Conservation (phyloP, 2,888 invertebrate genomes). For the Hipparchia sbordonii region DNA sequence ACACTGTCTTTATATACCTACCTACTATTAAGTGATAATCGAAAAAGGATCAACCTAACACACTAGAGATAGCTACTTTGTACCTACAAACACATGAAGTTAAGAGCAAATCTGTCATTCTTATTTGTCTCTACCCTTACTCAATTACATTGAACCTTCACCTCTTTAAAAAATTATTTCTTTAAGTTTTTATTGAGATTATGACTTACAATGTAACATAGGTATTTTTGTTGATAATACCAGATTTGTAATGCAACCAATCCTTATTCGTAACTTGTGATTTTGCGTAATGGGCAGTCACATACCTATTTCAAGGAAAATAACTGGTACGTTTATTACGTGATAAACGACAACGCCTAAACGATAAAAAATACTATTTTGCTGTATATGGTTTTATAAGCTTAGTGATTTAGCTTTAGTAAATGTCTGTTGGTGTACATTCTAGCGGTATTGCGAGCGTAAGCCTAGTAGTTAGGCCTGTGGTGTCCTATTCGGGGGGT, state of each 20-base stretch:
- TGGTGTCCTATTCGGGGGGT: too few species aligned
- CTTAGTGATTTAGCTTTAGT: not conserved
- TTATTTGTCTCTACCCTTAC: not conserved
- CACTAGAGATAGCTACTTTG: too few species aligned
- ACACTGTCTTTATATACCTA: too few species aligned
- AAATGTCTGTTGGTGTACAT: not conserved
- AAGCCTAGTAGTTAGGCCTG: too few species aligned
- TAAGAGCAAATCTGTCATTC: not conserved
- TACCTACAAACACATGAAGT: too few species aligned
- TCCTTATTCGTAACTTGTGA: conserved; percentile 11
- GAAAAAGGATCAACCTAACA: too few species aligned
- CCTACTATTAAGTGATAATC: too few species aligned
- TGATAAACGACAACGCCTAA: conserved; percentile 23
- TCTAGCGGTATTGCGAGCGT: too few species aligned
- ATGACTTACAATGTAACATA: not conserved
- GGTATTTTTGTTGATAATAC: not conserved
- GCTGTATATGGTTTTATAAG: conserved; percentile 14
- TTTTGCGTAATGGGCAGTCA: conserved; percentile 29
- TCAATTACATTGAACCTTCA: not conserved
- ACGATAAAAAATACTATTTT: conserved; percentile 18
- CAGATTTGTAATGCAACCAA: not conserved
- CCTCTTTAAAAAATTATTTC: not conserved
- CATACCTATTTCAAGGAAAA: conserved; percentile 31
- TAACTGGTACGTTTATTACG: conserved; percentile 25
- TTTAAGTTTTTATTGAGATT: not conserved